phyloP scores from a whole-genome alignment of 2,797 vertebrate genomes.

The Lerista edwardsae region DNA sequence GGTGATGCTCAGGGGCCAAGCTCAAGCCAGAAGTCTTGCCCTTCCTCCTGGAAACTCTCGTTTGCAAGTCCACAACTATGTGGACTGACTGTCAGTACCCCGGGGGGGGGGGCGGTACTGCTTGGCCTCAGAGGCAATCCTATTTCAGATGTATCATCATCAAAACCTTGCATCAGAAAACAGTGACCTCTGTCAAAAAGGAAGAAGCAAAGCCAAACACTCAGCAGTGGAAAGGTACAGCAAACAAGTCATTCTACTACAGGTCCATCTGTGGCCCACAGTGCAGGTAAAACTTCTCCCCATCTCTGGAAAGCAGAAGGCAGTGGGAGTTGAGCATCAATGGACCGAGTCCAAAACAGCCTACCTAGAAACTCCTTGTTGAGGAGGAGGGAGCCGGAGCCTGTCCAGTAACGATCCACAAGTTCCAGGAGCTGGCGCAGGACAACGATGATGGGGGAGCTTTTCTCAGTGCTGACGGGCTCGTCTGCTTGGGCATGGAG shows the following conservation, averaged over 20 bases:
- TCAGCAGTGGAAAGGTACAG: background rate
- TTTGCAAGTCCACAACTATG: background rate
- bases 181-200: too few species aligned
- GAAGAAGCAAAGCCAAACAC: background rate
- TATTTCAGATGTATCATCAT: background rate
- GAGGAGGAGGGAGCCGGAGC: slow-evolving; percentile 75
- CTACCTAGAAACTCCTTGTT: slow-evolving; percentile 78
- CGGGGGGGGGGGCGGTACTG: background rate
- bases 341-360: background rate
- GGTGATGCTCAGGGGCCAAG: background rate
- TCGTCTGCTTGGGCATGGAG: slow-evolving; percentile 54
- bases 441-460: slow-evolving; percentile 65
- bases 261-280: background rate
- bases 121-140: background rate
- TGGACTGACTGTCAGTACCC: background rate
- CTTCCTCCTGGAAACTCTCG: background rate
- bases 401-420: slow-evolving; percentile 78
- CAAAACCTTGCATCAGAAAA: too few species aligned
- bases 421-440: slow-evolving; percentile 75
- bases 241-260: background rate
- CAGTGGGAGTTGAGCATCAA: background rate
- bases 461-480: slow-evolving; percentile 45
- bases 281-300: background rate
- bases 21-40: background rate
- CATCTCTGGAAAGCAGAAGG: background rate